A percentile compares a stretch with the other conserved stretches of the same genome.
Conservation (phyloP, 2,888 invertebrate species). For the Lithophane ornitopus region DNA sequence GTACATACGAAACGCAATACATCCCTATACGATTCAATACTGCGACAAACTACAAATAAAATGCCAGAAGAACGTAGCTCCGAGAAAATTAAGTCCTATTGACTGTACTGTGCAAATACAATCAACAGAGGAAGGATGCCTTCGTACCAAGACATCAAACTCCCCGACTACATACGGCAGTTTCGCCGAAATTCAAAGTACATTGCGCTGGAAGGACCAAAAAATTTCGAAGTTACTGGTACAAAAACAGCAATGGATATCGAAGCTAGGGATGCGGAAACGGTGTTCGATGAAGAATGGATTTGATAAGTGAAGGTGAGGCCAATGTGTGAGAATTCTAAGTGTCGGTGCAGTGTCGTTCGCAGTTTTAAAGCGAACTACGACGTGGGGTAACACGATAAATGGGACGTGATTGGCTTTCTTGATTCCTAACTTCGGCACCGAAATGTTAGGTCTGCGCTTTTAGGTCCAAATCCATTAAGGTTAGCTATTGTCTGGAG, state of each 20-base stretch:
- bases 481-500: constrained; percentile 10
- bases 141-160: constrained; percentile 46
- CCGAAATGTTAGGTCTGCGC: constrained; percentile 37
- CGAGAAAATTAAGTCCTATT: constrained; percentile 82
- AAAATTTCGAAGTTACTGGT: fast-evolving
- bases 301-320: constrained; percentile 75
- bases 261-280: constrained; percentile 4
- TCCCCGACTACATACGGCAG: neutral
- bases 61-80: constrained; percentile 69
- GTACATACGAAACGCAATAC: constrained; percentile 58
- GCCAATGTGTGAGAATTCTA: constrained; percentile 76
- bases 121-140: constrained; percentile 76
- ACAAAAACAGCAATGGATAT: constrained; percentile 41
- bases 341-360: constrained; percentile 73
- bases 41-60: constrained; percentile 74
- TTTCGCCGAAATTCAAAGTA: neutral
- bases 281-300: constrained; percentile 39
- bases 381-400: constrained; percentile 64
- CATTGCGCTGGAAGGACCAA: constrained; percentile 32
- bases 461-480: constrained; percentile 24
- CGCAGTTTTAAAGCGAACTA: constrained; percentile 66
- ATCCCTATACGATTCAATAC: constrained; percentile 65
- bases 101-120: constrained; percentile 79
- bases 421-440: constrained; percentile 57
- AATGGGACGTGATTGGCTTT: constrained; percentile 68